Percentiles rank a stretch among this genome's conserved stretches.
Conservation (phyloP, 2,797 vertebrate genomes). For the Typhlichthys subterraneus region DNA sequence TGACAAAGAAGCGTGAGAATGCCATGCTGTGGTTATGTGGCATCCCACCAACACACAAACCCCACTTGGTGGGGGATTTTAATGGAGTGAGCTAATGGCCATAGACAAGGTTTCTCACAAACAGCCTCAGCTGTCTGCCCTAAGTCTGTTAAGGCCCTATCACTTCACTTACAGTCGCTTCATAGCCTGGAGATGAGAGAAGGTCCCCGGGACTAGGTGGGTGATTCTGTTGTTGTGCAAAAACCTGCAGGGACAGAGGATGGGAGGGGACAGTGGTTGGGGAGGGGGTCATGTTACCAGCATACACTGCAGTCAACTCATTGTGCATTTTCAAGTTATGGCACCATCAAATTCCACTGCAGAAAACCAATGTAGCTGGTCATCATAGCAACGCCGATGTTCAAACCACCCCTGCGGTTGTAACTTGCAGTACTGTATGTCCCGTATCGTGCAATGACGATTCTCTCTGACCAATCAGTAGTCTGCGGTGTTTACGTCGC, state of each 20-base stretch:
- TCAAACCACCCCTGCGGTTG: too few species aligned
- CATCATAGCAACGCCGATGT: too few species aligned
- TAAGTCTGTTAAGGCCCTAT: slow-evolving; percentile 2
- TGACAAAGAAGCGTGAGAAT: slow-evolving; percentile 38
- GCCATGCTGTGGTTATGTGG: slow-evolving; percentile 5
- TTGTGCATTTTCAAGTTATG: too few species aligned
- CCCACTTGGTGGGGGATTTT: slow-evolving; percentile 16
- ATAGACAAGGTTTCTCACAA: slow-evolving; percentile 23
- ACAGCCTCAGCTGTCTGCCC: slow-evolving; percentile 12
- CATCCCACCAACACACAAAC: slow-evolving; percentile 22
- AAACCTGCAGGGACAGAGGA: slow-evolving; percentile 80
- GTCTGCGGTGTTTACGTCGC: too few species aligned
- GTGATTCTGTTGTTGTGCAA: slow-evolving; percentile 97
- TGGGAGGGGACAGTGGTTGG: too few species aligned
- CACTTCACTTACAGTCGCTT: slow-evolving; percentile 91
- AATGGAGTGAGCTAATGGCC: slow-evolving; percentile 16
- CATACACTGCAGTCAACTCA: too few species aligned
- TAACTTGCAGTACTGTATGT: too few species aligned
- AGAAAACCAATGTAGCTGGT: too few species aligned
- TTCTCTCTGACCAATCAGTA: too few species aligned
- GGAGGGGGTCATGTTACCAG: too few species aligned
- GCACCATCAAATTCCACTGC: too few species aligned
- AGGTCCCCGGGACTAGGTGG: slow-evolving; percentile 91
- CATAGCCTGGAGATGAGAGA: slow-evolving; percentile 93
- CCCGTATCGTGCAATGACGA: too few species aligned